phyloP scores from a whole-genome alignment of 2,113 vertebrate species.

The Ovibos moschatus region DNA sequence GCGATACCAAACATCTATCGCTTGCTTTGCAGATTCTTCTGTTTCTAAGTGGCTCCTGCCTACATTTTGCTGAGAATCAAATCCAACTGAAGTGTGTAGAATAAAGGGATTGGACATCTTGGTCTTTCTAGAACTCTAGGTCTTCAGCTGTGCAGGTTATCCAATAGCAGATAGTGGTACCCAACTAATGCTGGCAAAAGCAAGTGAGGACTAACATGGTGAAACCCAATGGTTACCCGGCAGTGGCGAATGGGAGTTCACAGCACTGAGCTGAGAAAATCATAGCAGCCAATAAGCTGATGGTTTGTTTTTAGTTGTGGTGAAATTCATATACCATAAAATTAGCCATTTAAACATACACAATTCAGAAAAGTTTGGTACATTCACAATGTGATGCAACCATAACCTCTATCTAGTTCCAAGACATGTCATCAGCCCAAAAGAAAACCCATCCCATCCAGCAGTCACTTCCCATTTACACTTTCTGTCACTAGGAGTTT shows the following conservation, averaged over 20 bases:
- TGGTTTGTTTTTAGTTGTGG: neutral
- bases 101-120: neutral
- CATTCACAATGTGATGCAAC: neutral
- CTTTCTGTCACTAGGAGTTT: neutral
- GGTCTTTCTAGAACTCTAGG: neutral
- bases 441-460: neutral
- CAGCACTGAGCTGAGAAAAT: neutral
- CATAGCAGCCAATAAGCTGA: neutral
- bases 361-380: neutral
- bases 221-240: too few species aligned
- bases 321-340: neutral
- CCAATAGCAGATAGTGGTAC: neutral
- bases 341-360: neutral
- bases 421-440: neutral
- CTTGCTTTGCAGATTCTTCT: neutral
- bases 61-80: neutral
- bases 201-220: neutral
- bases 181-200: neutral
- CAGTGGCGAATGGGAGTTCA: accelerated
- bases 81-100: neutral
- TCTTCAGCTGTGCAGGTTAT: neutral
- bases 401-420: neutral
- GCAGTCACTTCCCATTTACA: neutral
- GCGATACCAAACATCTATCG: neutral
- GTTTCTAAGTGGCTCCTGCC: neutral